These are phyloP conservation scores for Lerista edwardsae DNA, from an alignment of 2,797 vertebrate genomes.

Conservation along the genomic window DNA sequence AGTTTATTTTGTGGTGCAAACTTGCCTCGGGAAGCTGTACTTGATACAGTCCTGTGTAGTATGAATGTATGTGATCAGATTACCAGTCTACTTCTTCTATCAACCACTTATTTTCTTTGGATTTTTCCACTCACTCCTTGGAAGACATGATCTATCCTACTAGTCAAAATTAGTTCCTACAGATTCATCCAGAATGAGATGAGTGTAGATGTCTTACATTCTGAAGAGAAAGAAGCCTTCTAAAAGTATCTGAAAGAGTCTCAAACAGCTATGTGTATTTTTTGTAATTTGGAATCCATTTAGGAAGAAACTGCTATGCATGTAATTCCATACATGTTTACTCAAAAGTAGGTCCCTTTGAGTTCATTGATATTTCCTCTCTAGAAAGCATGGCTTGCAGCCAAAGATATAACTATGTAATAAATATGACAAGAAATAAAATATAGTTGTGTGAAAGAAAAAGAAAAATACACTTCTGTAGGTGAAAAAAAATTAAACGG, in stretches of 20 bases:
- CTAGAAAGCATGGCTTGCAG: too few species aligned
- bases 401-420: too few species aligned
- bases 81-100: not conserved
- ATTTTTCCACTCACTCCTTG: too few species aligned
- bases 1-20: not conserved
- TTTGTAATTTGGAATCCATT: not conserved
- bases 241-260: not conserved
- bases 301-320: too few species aligned
- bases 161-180: not conserved
- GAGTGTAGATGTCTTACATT: not conserved
- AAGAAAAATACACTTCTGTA: constrained; percentile 1
- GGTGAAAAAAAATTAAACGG: constrained; percentile 8
- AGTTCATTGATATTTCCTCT: too few species aligned
- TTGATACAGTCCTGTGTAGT: not conserved
- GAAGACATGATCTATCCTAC: not conserved
- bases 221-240: not conserved
- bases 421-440: not conserved
- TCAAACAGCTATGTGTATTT: not conserved
- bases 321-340: too few species aligned
- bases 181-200: not conserved
- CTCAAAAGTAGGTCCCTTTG: too few species aligned
- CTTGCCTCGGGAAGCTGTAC: not conserved
- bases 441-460: not conserved
- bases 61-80: not conserved
- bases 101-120: not conserved